A percentile compares a stretch with the other conserved stretches of the same genome.
phyloP scores from a whole-genome alignment of 2,888 invertebrate species.

The Drosophila neonasuta region DNA sequence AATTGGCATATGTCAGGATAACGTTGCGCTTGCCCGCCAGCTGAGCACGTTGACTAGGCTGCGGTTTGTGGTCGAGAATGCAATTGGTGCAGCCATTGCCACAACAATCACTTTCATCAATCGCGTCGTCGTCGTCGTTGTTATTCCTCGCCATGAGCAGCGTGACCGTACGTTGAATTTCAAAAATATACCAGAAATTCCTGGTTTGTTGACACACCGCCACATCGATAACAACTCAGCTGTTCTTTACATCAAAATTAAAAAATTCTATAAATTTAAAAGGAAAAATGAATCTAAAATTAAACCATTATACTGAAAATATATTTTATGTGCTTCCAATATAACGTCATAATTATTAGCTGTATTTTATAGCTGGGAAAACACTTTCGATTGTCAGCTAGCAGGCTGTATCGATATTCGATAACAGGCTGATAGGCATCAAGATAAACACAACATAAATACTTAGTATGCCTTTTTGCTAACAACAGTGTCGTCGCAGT shows the following conservation, averaged over 20 bases:
- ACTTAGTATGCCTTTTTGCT: slow-evolving; percentile 31
- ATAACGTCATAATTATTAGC: neutral
- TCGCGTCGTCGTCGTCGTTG: slow-evolving; percentile 41
- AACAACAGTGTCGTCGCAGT: slow-evolving; percentile 22
- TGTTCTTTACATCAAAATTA: neutral
- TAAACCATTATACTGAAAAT: neutral
- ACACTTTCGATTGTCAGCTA: slow-evolving; percentile 28
- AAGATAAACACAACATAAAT: slow-evolving; percentile 49
- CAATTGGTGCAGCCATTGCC: slow-evolving; percentile 82
- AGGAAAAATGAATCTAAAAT: neutral
- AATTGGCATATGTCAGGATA: slow-evolving; percentile 58
- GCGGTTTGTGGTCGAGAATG: slow-evolving; percentile 73
- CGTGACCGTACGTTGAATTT: neutral
- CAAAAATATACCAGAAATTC: neutral
- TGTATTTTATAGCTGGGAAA: neutral
- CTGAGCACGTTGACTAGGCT: slow-evolving; percentile 42
- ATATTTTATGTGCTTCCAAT: neutral
- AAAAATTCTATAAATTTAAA: neutral
- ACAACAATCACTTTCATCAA: slow-evolving; percentile 77
- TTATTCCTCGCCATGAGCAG: slow-evolving; percentile 33
- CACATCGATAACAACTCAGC: slow-evolving; percentile 9
- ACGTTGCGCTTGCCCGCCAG: slow-evolving; percentile 64
- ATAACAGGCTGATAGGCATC: slow-evolving; percentile 32
- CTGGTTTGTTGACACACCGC: neutral
- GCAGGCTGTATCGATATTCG: slow-evolving; percentile 12